These are phyloP conservation scores for Nephrocerus scutellatus DNA, from an alignment of 2,888 invertebrate genomes.

Conservation along the genomic window DNA sequence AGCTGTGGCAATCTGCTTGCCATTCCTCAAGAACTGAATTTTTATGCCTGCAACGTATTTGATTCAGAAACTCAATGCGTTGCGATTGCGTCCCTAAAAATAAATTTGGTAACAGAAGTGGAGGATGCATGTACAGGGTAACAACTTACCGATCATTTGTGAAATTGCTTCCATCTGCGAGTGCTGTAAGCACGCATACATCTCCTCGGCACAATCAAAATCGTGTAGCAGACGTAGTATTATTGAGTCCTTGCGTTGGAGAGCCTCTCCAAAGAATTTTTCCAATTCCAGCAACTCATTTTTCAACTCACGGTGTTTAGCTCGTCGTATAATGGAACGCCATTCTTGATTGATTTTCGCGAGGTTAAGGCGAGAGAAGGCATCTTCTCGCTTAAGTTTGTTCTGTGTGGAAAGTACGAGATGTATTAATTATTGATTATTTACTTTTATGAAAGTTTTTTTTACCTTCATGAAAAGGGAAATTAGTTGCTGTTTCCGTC, in stretches of 20 bases:
- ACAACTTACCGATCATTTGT: conserved; percentile 57
- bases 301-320: conserved; percentile 69
- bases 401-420: conserved; percentile 54
- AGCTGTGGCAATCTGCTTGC: conserved; percentile 52
- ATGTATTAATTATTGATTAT: not conserved
- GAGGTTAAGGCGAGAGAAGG: conserved; percentile 67
- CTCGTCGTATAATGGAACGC: conserved; percentile 67
- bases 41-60: conserved; percentile 54
- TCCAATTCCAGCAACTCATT: conserved; percentile 58
- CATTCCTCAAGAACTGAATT: conserved; percentile 51
- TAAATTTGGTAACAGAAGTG: too few relatives aligned
- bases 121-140: not conserved
- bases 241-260: conserved; percentile 62
- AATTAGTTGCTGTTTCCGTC: conserved; percentile 73
- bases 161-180: conserved; percentile 66
- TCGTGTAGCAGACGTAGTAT: conserved; percentile 59
- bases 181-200: conserved; percentile 65
- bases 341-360: conserved; percentile 82
- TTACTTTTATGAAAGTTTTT: not conserved
- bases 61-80: conserved; percentile 53
- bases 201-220: conserved; percentile 63
- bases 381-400: conserved; percentile 75
- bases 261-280: conserved; percentile 44
- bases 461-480: conserved; percentile 72
- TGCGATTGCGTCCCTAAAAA: conserved; percentile 53